These are phyloP conservation scores for Pangasianodon hypophthalmus DNA, from an alignment of 2,113 vertebrate genomes.

Conservation along the genomic window DNA sequence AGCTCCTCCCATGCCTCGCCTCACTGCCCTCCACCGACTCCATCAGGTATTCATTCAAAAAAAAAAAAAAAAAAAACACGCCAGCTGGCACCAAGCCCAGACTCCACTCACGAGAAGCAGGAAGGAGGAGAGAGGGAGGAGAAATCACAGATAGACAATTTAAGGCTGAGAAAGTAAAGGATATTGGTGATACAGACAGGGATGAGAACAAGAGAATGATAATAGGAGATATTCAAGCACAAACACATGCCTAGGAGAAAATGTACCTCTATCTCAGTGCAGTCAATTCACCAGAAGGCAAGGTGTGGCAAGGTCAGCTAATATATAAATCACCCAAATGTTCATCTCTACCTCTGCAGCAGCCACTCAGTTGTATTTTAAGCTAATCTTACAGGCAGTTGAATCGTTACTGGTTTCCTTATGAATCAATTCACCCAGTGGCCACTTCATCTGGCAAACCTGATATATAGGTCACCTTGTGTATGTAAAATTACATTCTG, in stretches of 20 bases:
- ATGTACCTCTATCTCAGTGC: conserved; percentile 21
- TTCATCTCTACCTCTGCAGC: background rate
- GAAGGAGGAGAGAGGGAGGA: conserved; percentile 42
- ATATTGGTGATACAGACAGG: background rate
- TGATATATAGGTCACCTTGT: conserved; percentile 5
- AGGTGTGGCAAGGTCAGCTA: background rate
- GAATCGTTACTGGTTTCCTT: background rate
- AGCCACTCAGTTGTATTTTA: background rate
- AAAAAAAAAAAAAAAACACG: conserved; percentile 54
- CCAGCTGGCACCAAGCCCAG: conserved; percentile 75
- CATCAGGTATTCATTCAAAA: conserved; percentile 94
- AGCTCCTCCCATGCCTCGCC: conserved; percentile 72
- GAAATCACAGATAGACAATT: conserved; percentile 50
- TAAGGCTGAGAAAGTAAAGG: conserved; percentile 32
- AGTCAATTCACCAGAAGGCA: background rate
- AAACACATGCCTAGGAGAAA: conserved; percentile 21
- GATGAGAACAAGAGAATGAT: conserved; percentile 34
- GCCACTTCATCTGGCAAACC: background rate
- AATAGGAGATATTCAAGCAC: conserved; percentile 17
- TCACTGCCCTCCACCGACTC: conserved; percentile 75
- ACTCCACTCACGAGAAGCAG: conserved; percentile 60
- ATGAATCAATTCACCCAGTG: background rate
- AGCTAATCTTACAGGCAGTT: background rate
- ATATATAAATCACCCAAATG: background rate
- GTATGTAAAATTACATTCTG: background rate